Evolutionary conservation across 2,797 vertebrate genomes (phyloP).

Genomic region (Mus spretus): DNA sequence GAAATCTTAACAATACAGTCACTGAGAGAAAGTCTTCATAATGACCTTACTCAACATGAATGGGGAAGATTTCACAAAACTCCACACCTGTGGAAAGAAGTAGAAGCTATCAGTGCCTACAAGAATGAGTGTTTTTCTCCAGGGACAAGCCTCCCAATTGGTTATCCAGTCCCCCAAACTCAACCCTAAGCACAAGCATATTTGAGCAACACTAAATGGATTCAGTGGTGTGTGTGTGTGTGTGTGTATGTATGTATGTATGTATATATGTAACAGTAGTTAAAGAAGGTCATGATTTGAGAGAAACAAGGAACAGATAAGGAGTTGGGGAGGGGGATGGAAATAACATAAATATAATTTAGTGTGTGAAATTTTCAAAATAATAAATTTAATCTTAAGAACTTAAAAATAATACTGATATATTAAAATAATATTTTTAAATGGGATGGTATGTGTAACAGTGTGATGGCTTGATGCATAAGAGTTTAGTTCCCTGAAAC

Average conservation of each 20-base stretch:
- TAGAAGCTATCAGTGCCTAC: background rate
- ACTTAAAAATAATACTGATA: background rate
- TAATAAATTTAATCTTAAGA: background rate
- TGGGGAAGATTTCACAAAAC: background rate
- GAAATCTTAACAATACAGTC: background rate
- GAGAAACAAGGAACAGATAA: background rate
- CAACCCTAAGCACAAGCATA: background rate
- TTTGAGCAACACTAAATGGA: background rate
- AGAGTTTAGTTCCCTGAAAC: background rate
- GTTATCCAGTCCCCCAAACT: background rate
- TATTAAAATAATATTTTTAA: constrained; percentile 17
- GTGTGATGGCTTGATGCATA: background rate
- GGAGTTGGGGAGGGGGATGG: background rate
- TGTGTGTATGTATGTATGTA: background rate
- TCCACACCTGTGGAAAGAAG: background rate
- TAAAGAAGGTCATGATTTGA: background rate
- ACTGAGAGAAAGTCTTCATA: background rate
- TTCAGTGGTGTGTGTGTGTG: background rate
- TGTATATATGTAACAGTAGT: background rate
- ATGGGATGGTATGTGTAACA: background rate
- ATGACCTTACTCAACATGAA: background rate
- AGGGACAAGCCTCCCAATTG: background rate
- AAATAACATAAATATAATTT: background rate
- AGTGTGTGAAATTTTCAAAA: background rate
- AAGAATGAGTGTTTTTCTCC: background rate